These are phyloP conservation scores for Lampris megalopsis DNA, from an alignment of 2,113 vertebrate genomes.

Conservation along the genomic window DNA sequence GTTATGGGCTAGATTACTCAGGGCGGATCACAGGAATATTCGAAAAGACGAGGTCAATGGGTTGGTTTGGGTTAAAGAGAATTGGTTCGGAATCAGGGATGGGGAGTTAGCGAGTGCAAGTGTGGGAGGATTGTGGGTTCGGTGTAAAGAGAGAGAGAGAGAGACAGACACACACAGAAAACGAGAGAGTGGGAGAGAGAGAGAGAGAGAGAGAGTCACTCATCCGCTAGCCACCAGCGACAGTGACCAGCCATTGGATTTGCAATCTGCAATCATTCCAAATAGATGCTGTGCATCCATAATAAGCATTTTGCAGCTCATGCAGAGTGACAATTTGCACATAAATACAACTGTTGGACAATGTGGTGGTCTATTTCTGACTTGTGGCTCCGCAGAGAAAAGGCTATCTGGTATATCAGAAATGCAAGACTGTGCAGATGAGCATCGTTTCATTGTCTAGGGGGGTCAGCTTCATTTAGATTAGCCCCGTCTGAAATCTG, in stretches of 20 bases:
- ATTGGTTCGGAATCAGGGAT: constrained; percentile 62
- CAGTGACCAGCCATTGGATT: constrained; percentile 70
- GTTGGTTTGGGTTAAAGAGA: constrained; percentile 67
- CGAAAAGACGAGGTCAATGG: constrained; percentile 64
- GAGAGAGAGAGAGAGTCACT: constrained; percentile 45
- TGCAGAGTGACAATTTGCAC: constrained; percentile 76
- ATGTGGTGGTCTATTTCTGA: constrained; percentile 66
- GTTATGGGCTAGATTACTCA: constrained; percentile 44
- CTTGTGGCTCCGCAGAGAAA: constrained; percentile 20
- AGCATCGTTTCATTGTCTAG: constrained; percentile 2
- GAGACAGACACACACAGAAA: too few relatives aligned
- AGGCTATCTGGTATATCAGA: constrained; percentile 38
- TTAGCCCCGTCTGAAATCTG: constrained; percentile 5
- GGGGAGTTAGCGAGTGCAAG: constrained; percentile 65
- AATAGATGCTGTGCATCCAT: constrained; percentile 77
- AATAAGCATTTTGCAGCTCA: constrained; percentile 76
- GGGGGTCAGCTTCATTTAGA: constrained; percentile 10
- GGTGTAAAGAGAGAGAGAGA: constrained; percentile 37
- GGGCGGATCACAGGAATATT: constrained; percentile 64
- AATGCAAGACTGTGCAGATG: constrained; percentile 13
- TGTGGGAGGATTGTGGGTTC: constrained; percentile 78
- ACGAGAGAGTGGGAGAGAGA: too few relatives aligned
- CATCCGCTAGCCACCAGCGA: constrained; percentile 70
- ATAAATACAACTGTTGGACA: constrained; percentile 71
- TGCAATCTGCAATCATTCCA: constrained; percentile 79